These are phyloP conservation scores for Boloria selene DNA, from an alignment of 2,888 invertebrate genomes.

Conservation along the genomic window DNA sequence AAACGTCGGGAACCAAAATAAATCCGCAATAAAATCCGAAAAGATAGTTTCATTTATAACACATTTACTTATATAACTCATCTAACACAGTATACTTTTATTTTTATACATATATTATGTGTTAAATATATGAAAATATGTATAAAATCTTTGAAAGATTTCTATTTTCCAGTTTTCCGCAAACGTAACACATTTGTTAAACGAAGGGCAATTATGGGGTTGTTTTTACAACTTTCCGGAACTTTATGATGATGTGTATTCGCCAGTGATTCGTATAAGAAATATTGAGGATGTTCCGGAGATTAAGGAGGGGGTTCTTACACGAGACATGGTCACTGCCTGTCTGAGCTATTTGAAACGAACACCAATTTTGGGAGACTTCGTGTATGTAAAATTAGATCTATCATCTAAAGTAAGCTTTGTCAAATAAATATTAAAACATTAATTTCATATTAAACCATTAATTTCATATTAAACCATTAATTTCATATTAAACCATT, in stretches of 20 bases:
- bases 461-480: too few species aligned
- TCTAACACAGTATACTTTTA: too few species aligned
- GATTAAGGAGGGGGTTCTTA: conserved; percentile 72
- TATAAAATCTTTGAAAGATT: background rate
- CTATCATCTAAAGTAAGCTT: conserved; percentile 65
- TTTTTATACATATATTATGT: too few species aligned
- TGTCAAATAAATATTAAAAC: too few species aligned
- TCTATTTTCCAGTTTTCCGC: conserved; percentile 56
- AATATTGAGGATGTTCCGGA: conserved; percentile 56
- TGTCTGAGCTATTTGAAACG: conserved; percentile 79
- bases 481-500: too few species aligned
- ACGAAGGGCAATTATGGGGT: conserved; percentile 71
- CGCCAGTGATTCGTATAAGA: conserved; percentile 60
- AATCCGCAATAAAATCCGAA: too few species aligned
- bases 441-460: too few species aligned
- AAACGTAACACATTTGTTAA: conserved; percentile 62
- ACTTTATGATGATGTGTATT: conserved; percentile 61
- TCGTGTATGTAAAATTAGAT: conserved; percentile 80
- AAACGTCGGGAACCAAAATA: too few species aligned
- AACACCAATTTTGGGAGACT: conserved; percentile 78
- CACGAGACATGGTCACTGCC: conserved; percentile 76
- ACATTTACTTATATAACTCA: too few species aligned
- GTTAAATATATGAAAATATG: background rate
- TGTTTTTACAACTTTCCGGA: conserved; percentile 73
- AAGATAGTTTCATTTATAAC: too few species aligned